A percentile compares a stretch with the other conserved stretches of the same genome.
phyloP scores from a whole-genome alignment of 2,888 invertebrate species.

The Chydorus sphaericus region DNA sequence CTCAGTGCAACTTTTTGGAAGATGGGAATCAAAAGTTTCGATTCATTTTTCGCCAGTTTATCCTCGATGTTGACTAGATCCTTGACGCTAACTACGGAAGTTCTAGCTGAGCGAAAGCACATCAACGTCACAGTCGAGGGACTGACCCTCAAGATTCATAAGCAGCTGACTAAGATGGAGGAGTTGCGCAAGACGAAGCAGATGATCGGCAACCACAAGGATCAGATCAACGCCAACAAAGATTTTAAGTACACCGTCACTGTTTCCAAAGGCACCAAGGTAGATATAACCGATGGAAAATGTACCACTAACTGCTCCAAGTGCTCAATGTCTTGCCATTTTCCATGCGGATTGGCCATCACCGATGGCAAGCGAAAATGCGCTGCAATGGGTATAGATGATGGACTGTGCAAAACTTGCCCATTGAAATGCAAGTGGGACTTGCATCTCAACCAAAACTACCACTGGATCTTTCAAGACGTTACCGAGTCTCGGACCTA shows the following conservation, averaged over 20 bases:
- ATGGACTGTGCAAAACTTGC: too few relatives aligned
- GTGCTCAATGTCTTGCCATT: too few relatives aligned
- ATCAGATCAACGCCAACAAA: too few relatives aligned
- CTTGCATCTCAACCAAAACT: too few relatives aligned
- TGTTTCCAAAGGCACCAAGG: too few relatives aligned
- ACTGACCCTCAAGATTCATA: slow-evolving; percentile 16
- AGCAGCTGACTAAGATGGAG: slow-evolving; percentile 15
- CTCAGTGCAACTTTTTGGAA: slow-evolving; percentile 16
- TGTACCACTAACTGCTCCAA: slow-evolving; percentile 22
- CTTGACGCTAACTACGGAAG: slow-evolving; percentile 17
- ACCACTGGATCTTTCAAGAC: too few relatives aligned
- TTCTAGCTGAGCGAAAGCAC: slow-evolving; percentile 18
- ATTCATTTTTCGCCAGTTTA: slow-evolving; percentile 17
- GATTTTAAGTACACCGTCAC: slow-evolving; percentile 18
- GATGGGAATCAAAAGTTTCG: slow-evolving; percentile 17
- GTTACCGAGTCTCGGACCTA: slow-evolving; percentile 18
- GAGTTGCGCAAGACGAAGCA: slow-evolving; percentile 15
- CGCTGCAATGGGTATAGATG: too few relatives aligned
- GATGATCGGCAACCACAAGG: slow-evolving; percentile 19
- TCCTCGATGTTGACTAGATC: too few relatives aligned
- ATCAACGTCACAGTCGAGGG: slow-evolving; percentile 15
- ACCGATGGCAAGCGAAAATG: too few relatives aligned
- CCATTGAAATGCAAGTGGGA: too few relatives aligned
- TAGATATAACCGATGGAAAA: too few relatives aligned
- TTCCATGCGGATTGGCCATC: too few relatives aligned